Base-by-base conservation (phyloP, 2,888 invertebrate genomes). In the Parascotia fuliginaria region DNA sequence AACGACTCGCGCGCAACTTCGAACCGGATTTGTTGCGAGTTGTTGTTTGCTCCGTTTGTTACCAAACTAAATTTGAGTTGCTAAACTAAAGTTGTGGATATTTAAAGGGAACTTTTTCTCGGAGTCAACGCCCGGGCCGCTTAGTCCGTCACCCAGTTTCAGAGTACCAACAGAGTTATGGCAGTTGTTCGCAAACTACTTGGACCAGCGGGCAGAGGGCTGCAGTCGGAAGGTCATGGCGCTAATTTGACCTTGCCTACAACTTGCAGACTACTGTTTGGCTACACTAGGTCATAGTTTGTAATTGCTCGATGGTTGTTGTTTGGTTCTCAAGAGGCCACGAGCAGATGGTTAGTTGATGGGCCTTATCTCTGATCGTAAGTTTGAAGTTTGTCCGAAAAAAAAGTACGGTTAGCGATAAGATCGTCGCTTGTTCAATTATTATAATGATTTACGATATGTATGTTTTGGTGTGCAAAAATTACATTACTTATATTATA, bases 51-150 rank as follows among this genome's bases (percentile, higher is more conserved):
- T 82, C 79, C 81, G 87, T 87, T 89, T 90, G 90, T 91, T 90
- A 83, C 82, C 83, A 77, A 91, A 92, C 92, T 90, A 90, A 92
- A 91, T 91, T 92, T 90, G 90, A 91, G 91, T 90, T 89, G 88
- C 85, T 89, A 84, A 89, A 90, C 90, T 90, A 87, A 89, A 91
- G 84, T 92, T 90, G 89, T 80, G 86, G 91, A 91, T 92, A 91
- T 92, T 92, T 91, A 91, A 92, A 91, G 87, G 76, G 87, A 92
- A 92, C 89, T 92, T 92, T 92, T 91, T 92, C 91, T 87, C 88
- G 85, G 86, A 91, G 92, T 92, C 92, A 91, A 92, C 86, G 92
- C 88, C 90, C 91, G 83, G 83, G 85, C 87, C 89, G 83, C 73
- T 80, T 83, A 81, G 87, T 87, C 88, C 88, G 92, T 92, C 90